Base-by-base conservation (phyloP, 2,888 invertebrate genomes). In the Antitype chi region DNA sequence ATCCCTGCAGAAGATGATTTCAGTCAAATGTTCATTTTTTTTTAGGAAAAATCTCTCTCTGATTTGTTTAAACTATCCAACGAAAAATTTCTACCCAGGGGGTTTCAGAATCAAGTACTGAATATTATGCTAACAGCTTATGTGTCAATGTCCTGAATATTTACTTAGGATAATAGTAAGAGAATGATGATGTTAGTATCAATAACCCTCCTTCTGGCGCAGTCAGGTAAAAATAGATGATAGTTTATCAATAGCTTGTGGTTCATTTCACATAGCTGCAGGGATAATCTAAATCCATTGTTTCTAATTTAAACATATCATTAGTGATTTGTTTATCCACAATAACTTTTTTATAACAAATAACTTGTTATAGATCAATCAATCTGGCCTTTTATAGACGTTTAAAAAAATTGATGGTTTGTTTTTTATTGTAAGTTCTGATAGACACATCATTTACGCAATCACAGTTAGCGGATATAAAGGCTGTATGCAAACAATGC, bases 401-500 rank as follows among this genome's bases (percentile, higher is more conserved):
- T 52, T 52, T n/a, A 17, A 0, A 53, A 25, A n/a, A 28, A 23
- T 38, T 9, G 7, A n/a, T 59, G 13, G 20, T 64, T 32, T 32
- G 11, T 47, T 11, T 52, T 62, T 11, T 47, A 25, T 74, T 38
- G n/a, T 20, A 20, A 49, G 55, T 28, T 70, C 20, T 63, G n/a
- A 43, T 43, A 20, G n/a, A 32, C 32, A 55, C 53, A n/a, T 60
- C 0, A 74, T 72, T 76, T 64, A 72, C 71, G 78, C 28, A 76
- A 70, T 64, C 32, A 79, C 38, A 74, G 43, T 83, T 78, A 70
- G 74, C 53, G 23, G 38, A 49, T 25, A 74, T 70, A 73, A 60
- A 66, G 49, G 75, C 69, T 74, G 55, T 74, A 81, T 71, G 70
- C 76, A 79, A 71, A 85, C 81, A 86, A 80, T 76, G n/a, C 38